Evolutionary conservation across 1,140 invertebrate species (phyloP).

Genomic region (Amphibalanus amphitrite): DNA sequence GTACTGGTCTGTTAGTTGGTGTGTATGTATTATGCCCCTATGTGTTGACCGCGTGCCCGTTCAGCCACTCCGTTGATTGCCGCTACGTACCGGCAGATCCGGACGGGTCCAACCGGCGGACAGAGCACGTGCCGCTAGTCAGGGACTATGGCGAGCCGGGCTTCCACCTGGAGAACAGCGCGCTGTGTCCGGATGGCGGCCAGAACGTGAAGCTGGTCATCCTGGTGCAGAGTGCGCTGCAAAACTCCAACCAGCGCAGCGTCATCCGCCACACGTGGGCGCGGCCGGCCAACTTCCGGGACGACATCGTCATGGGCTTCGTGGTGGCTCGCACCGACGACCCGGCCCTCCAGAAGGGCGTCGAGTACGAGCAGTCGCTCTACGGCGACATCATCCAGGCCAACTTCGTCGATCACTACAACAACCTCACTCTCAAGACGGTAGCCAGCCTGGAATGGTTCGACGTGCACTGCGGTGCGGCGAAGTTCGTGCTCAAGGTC

Average conservation of each 20-base stretch:
- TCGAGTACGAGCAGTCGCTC: slow-evolving; percentile 5
- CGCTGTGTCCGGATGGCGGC: slow-evolving; percentile 47
- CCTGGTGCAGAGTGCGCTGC: slow-evolving; percentile 9
- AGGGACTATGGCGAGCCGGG: slow-evolving; percentile 18
- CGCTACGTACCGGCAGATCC: not conserved
- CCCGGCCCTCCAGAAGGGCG: slow-evolving; percentile 1
- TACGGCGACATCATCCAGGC: slow-evolving; percentile 20
- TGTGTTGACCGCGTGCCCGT: not conserved
- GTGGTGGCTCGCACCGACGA: slow-evolving; percentile 7
- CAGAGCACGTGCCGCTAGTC: not conserved
- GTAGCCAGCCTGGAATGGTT: slow-evolving; percentile 24
- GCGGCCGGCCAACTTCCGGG: slow-evolving; percentile 1
- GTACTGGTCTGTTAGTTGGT: not conserved
- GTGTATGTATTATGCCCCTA: not conserved
- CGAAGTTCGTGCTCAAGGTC: slow-evolving; percentile 23
- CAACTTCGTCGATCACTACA: slow-evolving; percentile 24
- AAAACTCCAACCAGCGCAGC: not conserved
- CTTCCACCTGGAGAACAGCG: slow-evolving; percentile 31
- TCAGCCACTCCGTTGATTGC: not conserved
- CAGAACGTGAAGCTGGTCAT: slow-evolving; percentile 44
- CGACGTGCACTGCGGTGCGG: slow-evolving; percentile 19
- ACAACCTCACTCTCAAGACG: slow-evolving; percentile 26
- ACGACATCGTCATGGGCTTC: slow-evolving; percentile 8
- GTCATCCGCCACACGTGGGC: slow-evolving; percentile 12
- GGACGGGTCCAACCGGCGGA: not conserved